phyloP scores from a whole-genome alignment of 2,113 vertebrate genomes.

The Lophius piscatorius region DNA sequence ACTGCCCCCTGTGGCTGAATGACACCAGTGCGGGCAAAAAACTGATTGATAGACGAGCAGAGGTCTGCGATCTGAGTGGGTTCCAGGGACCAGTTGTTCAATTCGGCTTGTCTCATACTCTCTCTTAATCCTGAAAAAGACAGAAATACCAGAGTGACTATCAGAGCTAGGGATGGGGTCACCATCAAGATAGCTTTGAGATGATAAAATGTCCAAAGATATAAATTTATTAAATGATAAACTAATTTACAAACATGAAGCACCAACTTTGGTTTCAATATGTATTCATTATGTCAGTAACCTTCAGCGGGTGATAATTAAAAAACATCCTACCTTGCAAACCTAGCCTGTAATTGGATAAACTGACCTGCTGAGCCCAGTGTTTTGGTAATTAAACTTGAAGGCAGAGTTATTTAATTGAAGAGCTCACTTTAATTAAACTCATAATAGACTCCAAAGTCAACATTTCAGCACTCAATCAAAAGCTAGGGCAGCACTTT shows the following conservation, averaged over 20 bases:
- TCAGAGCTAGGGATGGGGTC: background rate
- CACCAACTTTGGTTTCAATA: constrained; percentile 43
- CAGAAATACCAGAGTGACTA: background rate
- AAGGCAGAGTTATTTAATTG: constrained; percentile 72
- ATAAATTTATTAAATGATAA: constrained; percentile 40
- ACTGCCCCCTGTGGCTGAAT: constrained; percentile 89
- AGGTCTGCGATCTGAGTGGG: constrained; percentile 92
- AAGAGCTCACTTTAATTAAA: constrained; percentile 77
- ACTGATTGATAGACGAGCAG: constrained; percentile 93
- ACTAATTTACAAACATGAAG: constrained; percentile 42
- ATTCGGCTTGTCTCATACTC: constrained; percentile 92
- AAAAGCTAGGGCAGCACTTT: constrained; percentile 50
- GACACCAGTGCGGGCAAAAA: constrained; percentile 91
- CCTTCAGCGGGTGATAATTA: constrained; percentile 71
- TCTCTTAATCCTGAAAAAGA: constrained; percentile 85
- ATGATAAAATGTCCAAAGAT: constrained; percentile 30
- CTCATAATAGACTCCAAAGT: constrained; percentile 69
- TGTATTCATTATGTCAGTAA: constrained; percentile 68
- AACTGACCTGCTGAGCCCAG: constrained; percentile 73
- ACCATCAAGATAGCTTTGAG: constrained; percentile 27
- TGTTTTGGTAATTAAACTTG: constrained; percentile 77
- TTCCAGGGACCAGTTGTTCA: constrained; percentile 94
- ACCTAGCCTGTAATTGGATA: constrained; percentile 73
- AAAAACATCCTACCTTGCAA: constrained; percentile 70
- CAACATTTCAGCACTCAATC: constrained; percentile 68